Evolutionary conservation across 2,113 vertebrate species (phyloP), one percentile per base, ranked within the genome.

Genomic region (Nesogale talazaci): DNA sequence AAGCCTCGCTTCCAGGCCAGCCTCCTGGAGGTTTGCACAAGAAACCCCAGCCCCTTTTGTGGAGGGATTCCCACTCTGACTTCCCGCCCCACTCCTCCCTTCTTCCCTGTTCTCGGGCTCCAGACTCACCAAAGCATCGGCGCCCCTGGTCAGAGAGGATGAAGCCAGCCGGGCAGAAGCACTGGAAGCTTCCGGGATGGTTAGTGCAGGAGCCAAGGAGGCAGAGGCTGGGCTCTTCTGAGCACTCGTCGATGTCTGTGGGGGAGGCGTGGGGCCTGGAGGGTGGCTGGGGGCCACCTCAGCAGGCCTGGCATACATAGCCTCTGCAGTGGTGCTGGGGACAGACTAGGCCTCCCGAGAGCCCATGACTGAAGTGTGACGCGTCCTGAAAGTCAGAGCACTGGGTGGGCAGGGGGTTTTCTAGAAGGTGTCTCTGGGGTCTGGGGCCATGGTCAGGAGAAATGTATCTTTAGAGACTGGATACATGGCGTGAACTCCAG

Each of bases 161-260:
- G 0, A 99, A 99, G 27, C 99, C 99, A 0, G 98, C 97, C 0
- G 98, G 98, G 59, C 99, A 99, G 74, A 98, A 97, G 70, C 99
- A 99, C 96, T 98, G 98, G 98, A 99, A 99, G 96, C 98, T 99
- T 82, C 99, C 99, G 0, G 98, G 98, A 9, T 98, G 98, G 96
- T 99, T 99, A 96, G 98, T 98, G 95, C 99, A 99, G 9, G 98
- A 98, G 42, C 99, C 99, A 1, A 99, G 99, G 36, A 99, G 98
- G 93, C 99, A 99, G 93, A 99, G 98, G 97, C 98, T 99, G 83
- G 99, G 97, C 85, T 99, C 98, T 93, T 99, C 98, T 1, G 98
- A 98, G 31, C 99, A 99, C 95, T 99, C 99, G 0, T 99, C 97
- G 92, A 99, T 99, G 92, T 99, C 99, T 99, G 97, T 38, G 94